Evolutionary conservation across 2,888 invertebrate genomes (phyloP).

Genomic region (Ichneumon xanthorius): DNA sequence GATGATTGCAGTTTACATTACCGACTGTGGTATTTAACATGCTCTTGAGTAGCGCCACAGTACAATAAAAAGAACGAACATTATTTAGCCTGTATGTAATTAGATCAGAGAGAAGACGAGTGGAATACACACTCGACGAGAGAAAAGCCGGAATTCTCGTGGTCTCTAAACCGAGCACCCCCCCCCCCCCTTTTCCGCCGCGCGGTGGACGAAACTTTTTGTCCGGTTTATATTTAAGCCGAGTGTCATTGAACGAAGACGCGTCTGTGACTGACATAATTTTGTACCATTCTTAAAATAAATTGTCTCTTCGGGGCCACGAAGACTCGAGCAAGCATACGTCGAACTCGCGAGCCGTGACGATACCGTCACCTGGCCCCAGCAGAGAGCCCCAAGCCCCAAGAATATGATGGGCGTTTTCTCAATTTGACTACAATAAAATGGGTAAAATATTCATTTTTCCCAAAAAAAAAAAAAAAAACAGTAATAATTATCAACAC

Average conservation of each 20-base stretch:
- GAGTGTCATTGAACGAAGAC: constrained; percentile 74
- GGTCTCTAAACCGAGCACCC: not conserved
- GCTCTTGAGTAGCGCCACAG: not conserved
- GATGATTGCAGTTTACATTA: not conserved
- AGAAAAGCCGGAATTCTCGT: not conserved
- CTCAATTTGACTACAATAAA: not conserved
- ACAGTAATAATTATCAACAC: not conserved
- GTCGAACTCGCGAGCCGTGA: not conserved
- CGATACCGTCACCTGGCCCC: not conserved
- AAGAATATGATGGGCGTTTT: not conserved
- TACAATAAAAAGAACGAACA: not conserved
- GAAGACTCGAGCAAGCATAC: not conserved
- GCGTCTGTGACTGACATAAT: constrained; percentile 74
- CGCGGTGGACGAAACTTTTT: constrained; percentile 43
- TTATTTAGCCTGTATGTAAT: not conserved
- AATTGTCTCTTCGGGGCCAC: constrained; percentile 32
- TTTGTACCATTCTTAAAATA: constrained; percentile 70
- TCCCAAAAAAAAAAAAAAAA: not conserved
- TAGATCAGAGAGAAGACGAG: not conserved
- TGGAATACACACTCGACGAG: not conserved
- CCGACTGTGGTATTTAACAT: not conserved
- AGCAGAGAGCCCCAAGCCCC: not conserved
- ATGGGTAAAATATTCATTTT: not conserved
- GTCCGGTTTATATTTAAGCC: constrained; percentile 76
- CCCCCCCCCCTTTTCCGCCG: not conserved